A percentile compares a stretch with the other conserved stretches of the same genome.
Evolutionary conservation across 2,888 invertebrate species (phyloP).

Genomic region (Phanerotoma sp.): DNA sequence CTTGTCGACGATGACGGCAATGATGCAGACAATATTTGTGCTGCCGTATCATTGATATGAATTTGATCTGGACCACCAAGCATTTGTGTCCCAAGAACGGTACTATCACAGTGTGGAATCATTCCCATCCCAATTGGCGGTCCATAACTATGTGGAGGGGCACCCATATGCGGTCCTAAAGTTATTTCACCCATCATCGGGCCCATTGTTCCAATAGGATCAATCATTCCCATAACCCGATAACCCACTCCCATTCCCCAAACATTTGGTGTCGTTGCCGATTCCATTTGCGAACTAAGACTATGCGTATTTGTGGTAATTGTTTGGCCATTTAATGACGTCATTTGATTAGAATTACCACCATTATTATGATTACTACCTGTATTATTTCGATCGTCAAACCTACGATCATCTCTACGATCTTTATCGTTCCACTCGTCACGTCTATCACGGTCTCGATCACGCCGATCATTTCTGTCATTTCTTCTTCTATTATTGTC

Average conservation of each 20-base stretch:
- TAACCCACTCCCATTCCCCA: constrained; percentile 58
- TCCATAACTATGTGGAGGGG: constrained; percentile 45
- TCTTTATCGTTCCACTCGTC: constrained; percentile 24
- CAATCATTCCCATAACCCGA: constrained; percentile 61
- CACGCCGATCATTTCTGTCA: constrained; percentile 48
- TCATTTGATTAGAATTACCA: constrained; percentile 40
- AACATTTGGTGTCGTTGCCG: constrained; percentile 40
- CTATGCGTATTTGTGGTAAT: constrained; percentile 46
- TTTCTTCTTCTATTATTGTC: constrained; percentile 54
- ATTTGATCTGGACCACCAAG: constrained; percentile 51
- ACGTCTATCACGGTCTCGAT: constrained; percentile 47
- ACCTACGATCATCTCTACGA: constrained; percentile 28
- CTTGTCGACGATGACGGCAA: constrained; percentile 39
- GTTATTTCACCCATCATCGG: constrained; percentile 54
- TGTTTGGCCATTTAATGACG: constrained; percentile 36
- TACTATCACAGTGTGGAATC: constrained; percentile 48
- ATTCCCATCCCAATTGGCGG: constrained; percentile 54
- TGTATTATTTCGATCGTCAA: constrained; percentile 34
- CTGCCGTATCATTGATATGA: constrained; percentile 49
- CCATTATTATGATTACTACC: constrained; percentile 38
- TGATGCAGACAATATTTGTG: constrained; percentile 48
- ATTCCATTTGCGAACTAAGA: constrained; percentile 45
- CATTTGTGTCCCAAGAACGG: constrained; percentile 51
- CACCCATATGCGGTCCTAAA: constrained; percentile 50
- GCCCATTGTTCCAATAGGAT: constrained; percentile 60